These are phyloP conservation scores for Oligia fasciuncula DNA, from an alignment of 2,888 invertebrate species.

Conservation along the genomic window DNA sequence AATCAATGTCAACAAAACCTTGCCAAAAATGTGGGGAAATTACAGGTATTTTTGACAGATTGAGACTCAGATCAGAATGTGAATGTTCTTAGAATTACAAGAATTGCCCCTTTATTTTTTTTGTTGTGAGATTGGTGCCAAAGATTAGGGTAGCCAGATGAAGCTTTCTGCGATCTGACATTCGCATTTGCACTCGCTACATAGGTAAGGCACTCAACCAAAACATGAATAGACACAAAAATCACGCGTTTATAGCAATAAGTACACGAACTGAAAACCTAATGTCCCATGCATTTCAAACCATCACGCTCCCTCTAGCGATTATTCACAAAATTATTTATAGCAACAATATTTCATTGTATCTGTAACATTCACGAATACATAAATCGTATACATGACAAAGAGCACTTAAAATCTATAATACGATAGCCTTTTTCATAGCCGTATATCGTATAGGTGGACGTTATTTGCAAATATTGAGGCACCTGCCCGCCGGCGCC, in stretches of 20 bases:
- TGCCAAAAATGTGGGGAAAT: too few relatives aligned
- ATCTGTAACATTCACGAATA: conserved; percentile 63
- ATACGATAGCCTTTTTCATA: conserved; percentile 69
- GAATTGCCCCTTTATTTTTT: too few relatives aligned
- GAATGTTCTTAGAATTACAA: too few relatives aligned
- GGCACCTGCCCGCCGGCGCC: conserved; percentile 68
- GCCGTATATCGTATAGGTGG: conserved; percentile 65
- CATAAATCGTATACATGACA: conserved; percentile 63
- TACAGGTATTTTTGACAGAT: too few relatives aligned
- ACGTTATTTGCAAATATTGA: conserved; percentile 73
- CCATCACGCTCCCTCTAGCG: conserved; percentile 51
- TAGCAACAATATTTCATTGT: conserved; percentile 64
- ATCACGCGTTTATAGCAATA: conserved; percentile 17
- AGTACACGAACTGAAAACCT: conserved; percentile 31
- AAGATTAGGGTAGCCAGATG: not conserved
- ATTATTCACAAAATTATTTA: conserved; percentile 74
- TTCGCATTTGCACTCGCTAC: not conserved
- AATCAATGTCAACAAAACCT: too few relatives aligned
- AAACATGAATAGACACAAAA: not conserved
- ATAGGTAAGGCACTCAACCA: not conserved
- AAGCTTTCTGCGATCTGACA: not conserved
- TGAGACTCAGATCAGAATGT: too few relatives aligned
- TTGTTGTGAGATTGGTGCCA: too few relatives aligned
- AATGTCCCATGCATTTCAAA: conserved; percentile 56
- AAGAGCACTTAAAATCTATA: conserved; percentile 69